These are phyloP conservation scores for Brachyptera risi DNA, from an alignment of 2,888 invertebrate species.

Conservation along the genomic window DNA sequence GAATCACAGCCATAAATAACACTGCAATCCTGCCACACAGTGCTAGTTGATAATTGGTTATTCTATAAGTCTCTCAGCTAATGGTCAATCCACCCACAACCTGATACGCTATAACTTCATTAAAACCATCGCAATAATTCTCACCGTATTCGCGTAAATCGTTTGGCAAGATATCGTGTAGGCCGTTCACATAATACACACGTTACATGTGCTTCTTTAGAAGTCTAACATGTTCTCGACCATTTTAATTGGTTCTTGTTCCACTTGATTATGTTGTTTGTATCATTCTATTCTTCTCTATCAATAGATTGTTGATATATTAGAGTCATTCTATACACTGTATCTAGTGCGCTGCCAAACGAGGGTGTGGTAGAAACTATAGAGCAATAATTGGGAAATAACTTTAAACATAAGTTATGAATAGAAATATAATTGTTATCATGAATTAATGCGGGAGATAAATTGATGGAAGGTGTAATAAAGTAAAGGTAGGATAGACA, in stretches of 20 bases:
- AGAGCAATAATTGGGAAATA: slow-evolving; percentile 18
- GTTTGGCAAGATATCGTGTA: slow-evolving; percentile 6
- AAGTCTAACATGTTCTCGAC: slow-evolving; percentile 23
- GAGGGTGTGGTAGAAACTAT: slow-evolving; percentile 19
- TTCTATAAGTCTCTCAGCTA: no score
- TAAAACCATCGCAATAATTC: slow-evolving; percentile 23
- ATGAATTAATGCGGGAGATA: not conserved
- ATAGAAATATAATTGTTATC: slow-evolving; percentile 10
- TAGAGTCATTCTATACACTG: not conserved
- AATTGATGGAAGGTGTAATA: no score
- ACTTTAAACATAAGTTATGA: slow-evolving; percentile 5
- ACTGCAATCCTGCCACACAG: no score
- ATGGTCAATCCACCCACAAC: slow-evolving; percentile 24
- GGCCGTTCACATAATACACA: not conserved
- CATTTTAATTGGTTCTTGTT: slow-evolving; percentile 26
- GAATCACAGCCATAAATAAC: no score
- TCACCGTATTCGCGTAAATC: slow-evolving; percentile 3
- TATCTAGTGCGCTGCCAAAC: slow-evolving; percentile 2
- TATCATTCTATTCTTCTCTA: slow-evolving; percentile 17
- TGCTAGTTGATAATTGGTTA: slow-evolving; percentile 16
- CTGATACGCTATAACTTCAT: slow-evolving; percentile 25
- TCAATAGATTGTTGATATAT: slow-evolving; percentile 15
- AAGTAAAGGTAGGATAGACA: no score
- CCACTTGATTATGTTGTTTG: slow-evolving; percentile 25
- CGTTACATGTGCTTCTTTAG: slow-evolving; percentile 12